Conservation (phyloP, 2,113 vertebrate species). For the Grantiella picta region DNA sequence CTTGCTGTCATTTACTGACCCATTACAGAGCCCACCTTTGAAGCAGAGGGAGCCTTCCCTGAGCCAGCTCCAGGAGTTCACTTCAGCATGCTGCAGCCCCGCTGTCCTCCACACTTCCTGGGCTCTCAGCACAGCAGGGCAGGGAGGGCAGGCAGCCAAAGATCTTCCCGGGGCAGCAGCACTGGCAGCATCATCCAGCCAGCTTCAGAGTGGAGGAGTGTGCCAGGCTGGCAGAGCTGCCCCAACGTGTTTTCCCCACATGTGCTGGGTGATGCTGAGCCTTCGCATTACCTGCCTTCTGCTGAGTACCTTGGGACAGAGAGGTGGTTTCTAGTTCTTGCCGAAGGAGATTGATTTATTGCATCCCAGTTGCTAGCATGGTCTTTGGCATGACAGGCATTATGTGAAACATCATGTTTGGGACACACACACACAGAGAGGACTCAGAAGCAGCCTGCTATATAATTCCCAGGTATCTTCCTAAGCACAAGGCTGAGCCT, state of each 20-base stretch:
- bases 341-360: not conserved
- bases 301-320: not conserved
- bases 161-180: not conserved
- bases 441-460: rapidly evolving
- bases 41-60: not conserved
- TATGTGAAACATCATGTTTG: rapidly evolving
- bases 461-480: not conserved
- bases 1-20: not conserved
- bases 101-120: rapidly evolving
- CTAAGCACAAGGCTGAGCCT: not conserved
- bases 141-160: not conserved
- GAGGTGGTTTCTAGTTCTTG: not conserved
- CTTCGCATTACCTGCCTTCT: not conserved
- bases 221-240: not conserved
- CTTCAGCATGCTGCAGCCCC: rapidly evolving
- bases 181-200: not conserved
- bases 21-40: not conserved
- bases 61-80: not conserved
- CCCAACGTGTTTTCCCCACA: rapidly evolving
- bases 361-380: not conserved
- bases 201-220: rapidly evolving
- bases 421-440: not conserved
- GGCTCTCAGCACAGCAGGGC: not conserved
- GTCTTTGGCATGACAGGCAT: not conserved
- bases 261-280: not conserved